Base-by-base conservation (phyloP, 2,113 vertebrate species). In the Macrotus californicus region DNA sequence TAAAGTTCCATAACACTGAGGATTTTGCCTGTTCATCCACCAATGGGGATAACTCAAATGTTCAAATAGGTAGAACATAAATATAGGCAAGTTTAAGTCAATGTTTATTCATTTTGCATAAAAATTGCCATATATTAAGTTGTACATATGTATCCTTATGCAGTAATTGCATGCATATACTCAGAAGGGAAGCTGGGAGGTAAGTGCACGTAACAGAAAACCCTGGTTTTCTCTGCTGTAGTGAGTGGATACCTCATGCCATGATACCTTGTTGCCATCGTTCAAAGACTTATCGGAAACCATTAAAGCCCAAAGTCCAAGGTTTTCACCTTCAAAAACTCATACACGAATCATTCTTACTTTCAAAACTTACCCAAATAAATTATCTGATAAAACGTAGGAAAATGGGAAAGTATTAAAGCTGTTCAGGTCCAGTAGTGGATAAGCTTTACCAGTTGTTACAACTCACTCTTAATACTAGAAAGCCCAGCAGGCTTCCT, bases 401-500 rank as follows among this genome's bases (percentile, higher is more conserved):
- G 10, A 59, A 77, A 94, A 90, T 75, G 9, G 12, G 24, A 50
- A 85, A 61, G 31, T n/a, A 72, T 46, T 64, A 16, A 2, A 14
- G 15, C 15, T 36, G 3, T 39, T 19, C 43, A 9, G 16, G 19
- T 26, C 10, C 12, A 83, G 43, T 6, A 5, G 1, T 34, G 31
- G 31, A 11, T 36, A 15, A n/a, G 5, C 39, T 31, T 48, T 75
- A 79, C 31, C 1, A 19, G 14, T 48, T 43, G 39, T 21, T 67
- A 21, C 6, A 61, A 36, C 24, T 81, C 39, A 69, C 36, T 61
- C 12, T 19, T 10, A 64, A 66, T 3, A 31, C 6, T 4, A n/a
- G 26, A n/a, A 0, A n/a, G 11, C 5, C 24, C 34, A n/a, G 3
- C 0, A 39, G 7, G 6, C 16, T 64, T 83, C 11, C 6, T 13